Evolutionary conservation across 1,140 invertebrate genomes (phyloP).

Genomic region (Sycophaga agraensis): DNA sequence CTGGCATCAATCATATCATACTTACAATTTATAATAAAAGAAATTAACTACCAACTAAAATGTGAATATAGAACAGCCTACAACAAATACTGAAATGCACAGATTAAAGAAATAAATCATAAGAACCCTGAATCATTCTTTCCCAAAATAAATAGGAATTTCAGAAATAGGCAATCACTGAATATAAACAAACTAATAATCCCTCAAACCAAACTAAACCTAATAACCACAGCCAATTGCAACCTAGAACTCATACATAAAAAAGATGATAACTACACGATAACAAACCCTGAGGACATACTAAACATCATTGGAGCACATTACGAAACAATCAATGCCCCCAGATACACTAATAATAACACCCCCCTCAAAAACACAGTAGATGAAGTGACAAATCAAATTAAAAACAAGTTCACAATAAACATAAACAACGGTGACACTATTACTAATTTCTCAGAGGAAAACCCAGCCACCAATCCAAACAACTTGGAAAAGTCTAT

Average conservation of each 20-base stretch:
- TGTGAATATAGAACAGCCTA: too few species aligned
- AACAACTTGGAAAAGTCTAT: neutral
- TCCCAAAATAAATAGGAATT: constrained; percentile 1
- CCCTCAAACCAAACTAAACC: neutral
- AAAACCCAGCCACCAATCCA: neutral
- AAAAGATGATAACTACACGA: neutral
- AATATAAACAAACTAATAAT: neutral
- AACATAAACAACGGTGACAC: neutral
- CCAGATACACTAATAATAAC: neutral
- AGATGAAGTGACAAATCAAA: neutral
- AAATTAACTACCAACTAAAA: too few species aligned
- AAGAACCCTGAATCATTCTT: neutral
- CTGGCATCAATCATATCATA: neutral
- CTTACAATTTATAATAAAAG: too few species aligned
- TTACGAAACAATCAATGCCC: neutral
- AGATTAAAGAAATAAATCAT: neutral
- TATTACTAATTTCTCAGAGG: neutral
- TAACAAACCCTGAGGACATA: neutral
- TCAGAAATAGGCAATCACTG: neutral
- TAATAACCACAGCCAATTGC: too few species aligned
- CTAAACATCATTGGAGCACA: constrained; percentile 4
- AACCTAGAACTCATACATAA: too few species aligned
- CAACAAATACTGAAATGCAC: neutral
- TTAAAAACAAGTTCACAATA: neutral
- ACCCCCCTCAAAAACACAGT: neutral